These are phyloP conservation scores for Pampusana beccarii DNA, from an alignment of 2,113 vertebrate genomes.

Conservation along the genomic window DNA sequence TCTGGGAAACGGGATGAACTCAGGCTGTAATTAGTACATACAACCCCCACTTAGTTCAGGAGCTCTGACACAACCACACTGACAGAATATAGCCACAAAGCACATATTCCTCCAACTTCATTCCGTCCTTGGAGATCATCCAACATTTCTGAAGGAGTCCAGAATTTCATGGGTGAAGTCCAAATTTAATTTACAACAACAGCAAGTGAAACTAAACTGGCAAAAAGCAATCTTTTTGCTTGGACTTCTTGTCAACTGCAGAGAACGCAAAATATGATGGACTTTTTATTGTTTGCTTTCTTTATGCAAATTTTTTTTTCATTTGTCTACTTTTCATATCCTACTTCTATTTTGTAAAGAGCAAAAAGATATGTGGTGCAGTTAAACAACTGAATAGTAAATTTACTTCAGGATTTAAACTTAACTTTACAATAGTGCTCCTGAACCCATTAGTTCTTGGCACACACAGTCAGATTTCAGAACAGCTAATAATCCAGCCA, in stretches of 20 bases:
- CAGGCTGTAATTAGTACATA: background rate
- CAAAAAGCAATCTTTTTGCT: background rate
- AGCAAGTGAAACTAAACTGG: background rate
- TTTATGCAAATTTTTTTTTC: background rate
- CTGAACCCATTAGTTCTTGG: background rate
- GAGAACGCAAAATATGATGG: background rate
- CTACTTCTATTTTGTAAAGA: background rate
- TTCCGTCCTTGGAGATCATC: background rate
- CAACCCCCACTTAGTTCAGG: background rate
- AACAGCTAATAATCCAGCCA: background rate
- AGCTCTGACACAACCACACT: background rate
- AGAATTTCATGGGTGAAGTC: constrained; percentile 3
- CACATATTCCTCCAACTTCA: background rate
- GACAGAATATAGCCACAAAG: background rate
- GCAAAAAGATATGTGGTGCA: background rate
- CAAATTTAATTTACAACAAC: background rate
- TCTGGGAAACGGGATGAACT: background rate
- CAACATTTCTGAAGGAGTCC: background rate
- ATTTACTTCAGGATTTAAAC: background rate
- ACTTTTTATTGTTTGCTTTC: background rate
- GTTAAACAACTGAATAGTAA: background rate
- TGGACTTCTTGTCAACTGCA: background rate
- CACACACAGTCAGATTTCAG: background rate
- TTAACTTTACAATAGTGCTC: background rate
- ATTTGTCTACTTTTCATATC: background rate